phyloP scores from a whole-genome alignment of 2,797 vertebrate species.

The Notamacropus eugenii region DNA sequence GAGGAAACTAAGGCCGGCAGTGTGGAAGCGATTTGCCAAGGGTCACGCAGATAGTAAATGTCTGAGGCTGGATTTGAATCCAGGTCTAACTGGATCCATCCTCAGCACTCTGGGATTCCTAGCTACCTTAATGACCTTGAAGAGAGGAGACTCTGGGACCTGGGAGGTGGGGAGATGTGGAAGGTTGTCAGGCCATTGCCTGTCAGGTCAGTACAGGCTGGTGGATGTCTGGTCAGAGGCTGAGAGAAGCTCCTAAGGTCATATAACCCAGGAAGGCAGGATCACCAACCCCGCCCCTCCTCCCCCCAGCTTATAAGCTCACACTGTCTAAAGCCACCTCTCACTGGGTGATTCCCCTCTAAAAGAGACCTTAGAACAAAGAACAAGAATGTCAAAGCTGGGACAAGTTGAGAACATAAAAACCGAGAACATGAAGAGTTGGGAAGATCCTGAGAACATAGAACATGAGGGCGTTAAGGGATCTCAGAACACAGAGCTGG shows the following conservation, averaged over 20 bases:
- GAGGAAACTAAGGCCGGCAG: not conserved
- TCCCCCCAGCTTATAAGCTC: no score
- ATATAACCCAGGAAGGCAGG: fast-evolving
- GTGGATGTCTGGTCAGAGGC: not conserved
- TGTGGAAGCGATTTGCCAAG: no score
- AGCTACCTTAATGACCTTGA: not conserved
- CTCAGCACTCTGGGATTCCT: not conserved
- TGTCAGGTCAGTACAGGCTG: no score
- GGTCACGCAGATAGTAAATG: no score
- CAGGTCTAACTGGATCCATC: not conserved
- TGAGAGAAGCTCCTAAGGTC: no score
- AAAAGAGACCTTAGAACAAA: not conserved
- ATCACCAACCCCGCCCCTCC: no score
- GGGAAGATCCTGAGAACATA: no score
- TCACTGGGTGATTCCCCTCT: not conserved
- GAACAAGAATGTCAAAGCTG: not conserved
- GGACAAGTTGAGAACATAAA: not conserved
- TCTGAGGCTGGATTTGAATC: not conserved
- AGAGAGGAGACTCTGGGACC: no score
- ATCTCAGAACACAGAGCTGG: no score
- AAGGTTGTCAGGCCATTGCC: not conserved
- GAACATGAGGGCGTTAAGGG: not conserved
- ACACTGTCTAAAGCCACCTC: no score
- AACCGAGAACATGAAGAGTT: not conserved
- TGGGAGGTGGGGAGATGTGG: no score